Evolutionary conservation across 2,113 vertebrate species (phyloP).

Genomic region (Pseudois nayaur): DNA sequence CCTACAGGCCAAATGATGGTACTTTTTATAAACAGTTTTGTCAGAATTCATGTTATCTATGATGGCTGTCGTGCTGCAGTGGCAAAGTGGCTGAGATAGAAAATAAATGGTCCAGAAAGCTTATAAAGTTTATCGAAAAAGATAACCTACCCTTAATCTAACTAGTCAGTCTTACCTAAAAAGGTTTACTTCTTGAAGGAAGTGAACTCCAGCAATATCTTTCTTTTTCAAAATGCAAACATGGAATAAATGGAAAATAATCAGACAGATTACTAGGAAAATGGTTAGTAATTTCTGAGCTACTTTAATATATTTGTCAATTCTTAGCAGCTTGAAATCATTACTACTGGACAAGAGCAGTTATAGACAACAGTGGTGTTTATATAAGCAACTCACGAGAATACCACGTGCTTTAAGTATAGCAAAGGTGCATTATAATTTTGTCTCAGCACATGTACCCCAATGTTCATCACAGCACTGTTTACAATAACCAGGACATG

Average conservation of each 20-base stretch:
- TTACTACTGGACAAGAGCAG: background rate
- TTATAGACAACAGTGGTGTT: background rate
- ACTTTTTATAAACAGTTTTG: background rate
- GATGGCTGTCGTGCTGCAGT: background rate
- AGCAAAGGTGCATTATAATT: conserved; percentile 10
- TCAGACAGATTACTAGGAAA: background rate
- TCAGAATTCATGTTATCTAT: background rate
- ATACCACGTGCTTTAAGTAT: background rate
- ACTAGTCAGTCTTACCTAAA: background rate
- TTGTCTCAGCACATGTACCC: background rate
- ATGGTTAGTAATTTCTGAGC: background rate
- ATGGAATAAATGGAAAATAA: background rate
- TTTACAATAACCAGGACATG: background rate
- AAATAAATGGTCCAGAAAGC: background rate
- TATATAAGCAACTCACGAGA: background rate
- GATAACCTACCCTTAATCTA: background rate
- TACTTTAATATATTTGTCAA: background rate
- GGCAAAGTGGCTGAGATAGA: background rate
- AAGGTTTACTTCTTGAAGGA: background rate
- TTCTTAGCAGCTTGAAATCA: background rate
- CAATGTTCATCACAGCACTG: background rate
- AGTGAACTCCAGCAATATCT: background rate
- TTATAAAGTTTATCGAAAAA: background rate
- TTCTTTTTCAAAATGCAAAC: background rate
- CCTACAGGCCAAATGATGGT: background rate